Evolutionary conservation across 2,888 invertebrate genomes (phyloP), one percentile per base, ranked within the genome.

Genomic region (Drosophila paracracens): DNA sequence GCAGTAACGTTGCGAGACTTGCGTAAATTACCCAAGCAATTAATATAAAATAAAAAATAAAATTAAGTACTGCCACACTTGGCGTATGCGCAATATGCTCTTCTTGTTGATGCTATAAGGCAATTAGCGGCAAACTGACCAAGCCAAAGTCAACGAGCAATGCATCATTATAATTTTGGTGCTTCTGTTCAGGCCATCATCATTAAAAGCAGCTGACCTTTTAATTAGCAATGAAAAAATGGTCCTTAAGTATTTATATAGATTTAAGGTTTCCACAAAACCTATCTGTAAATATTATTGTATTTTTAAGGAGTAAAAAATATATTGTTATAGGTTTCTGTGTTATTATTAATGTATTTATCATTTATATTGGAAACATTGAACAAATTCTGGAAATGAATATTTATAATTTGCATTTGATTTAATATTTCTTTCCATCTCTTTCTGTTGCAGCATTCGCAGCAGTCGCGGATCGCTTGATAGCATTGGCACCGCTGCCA

Each of bases 391-490:
- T 1, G 7, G 2, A 16, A 21, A 13, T 13, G 1, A 21, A 4
- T 13, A 4, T 21, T 16, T 21, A 21, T 8, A 21, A 4, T 8
- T 8, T 46, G 13, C 21, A 21, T 21, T 1, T 33, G 13, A 10
- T 21, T 16, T 43, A 0, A 43, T 31, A 8, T 33, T 25, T 38
- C n/a, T 36, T 13, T 36, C 31, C 18, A 21, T 52, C 25, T 36
- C 2, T 40, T 33, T 36, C 18, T 63, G 1, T 83, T 79, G 4
- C 79, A 93, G 93, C 76, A 93, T 93, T 69, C 93, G 93, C 74
- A 93, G 91, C 78, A 93, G 93, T 88, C 93, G 93, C 65, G 93
- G 93, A 61, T 93, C 93, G 70, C 85, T 93, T 59, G 93, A 93
- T 60, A 93, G 93, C 78, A 91, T 93, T 76, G 92, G 93, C 51